A percentile compares a stretch with the other conserved stretches of the same genome.
phyloP scores from a whole-genome alignment of 2,888 invertebrate genomes.

The Proisotoma minuta region DNA sequence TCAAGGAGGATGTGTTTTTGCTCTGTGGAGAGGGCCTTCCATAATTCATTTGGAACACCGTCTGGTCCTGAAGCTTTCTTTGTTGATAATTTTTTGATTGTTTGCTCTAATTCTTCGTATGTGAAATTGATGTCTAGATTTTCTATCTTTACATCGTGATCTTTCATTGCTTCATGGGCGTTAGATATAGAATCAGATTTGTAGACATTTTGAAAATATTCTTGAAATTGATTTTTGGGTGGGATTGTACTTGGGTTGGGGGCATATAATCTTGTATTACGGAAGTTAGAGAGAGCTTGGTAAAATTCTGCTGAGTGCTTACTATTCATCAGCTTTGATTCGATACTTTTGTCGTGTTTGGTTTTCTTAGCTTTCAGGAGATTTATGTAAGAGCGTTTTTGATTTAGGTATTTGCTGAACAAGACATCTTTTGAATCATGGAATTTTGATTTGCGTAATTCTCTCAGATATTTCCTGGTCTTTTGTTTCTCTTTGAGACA shows the following conservation, averaged over 20 bases:
- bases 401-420: not conserved
- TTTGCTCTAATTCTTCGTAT: constrained; percentile 11
- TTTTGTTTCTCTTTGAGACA: constrained; percentile 1
- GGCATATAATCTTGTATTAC: too few relatives aligned
- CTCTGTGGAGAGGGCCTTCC: not conserved
- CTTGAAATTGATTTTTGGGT: not conserved
- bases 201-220: not conserved
- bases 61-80: constrained; percentile 20
- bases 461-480: not conserved
- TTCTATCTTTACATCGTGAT: not conserved
- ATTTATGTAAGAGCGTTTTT: not conserved
- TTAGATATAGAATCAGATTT: not conserved
- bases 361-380: not conserved
- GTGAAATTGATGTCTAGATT: constrained; percentile 6
- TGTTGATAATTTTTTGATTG: constrained; percentile 7
- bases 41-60: constrained; percentile 15
- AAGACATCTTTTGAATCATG: not conserved
- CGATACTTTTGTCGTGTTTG: not conserved
- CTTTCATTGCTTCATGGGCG: not conserved
- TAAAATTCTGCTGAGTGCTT: constrained; percentile 4
- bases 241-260: too few relatives aligned
- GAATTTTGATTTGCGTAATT: not conserved
- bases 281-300: not conserved
- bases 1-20: constrained; percentile 5
- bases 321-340: not conserved